Conservation (phyloP, 2,888 invertebrate genomes). For the Monopis laevigella region DNA sequence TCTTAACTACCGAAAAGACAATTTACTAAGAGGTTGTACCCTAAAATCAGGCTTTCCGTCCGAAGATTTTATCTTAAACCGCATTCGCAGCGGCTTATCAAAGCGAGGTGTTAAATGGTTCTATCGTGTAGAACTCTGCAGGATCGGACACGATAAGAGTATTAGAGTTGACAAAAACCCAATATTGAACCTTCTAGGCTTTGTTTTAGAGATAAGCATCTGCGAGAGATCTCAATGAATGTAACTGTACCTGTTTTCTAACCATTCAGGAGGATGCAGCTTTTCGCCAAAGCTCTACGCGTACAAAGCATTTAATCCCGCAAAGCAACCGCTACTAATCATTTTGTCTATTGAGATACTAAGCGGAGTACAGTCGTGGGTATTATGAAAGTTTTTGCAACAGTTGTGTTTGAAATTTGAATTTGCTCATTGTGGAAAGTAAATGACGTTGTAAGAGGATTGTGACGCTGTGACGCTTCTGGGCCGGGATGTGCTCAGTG, state of each 20-base stretch:
- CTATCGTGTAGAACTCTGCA: slow-evolving; percentile 7
- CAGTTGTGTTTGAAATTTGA: slow-evolving; percentile 3
- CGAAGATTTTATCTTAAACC: slow-evolving; percentile 10
- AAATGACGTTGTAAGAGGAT: slow-evolving; percentile 43
- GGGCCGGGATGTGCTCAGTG: slow-evolving; percentile 40
- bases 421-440: slow-evolving; percentile 29
- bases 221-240: slow-evolving; percentile 46
- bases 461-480: slow-evolving; percentile 46
- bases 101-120: slow-evolving; percentile 11
- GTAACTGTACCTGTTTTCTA: slow-evolving; percentile 53
- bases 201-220: slow-evolving; percentile 62
- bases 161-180: slow-evolving; percentile 10
- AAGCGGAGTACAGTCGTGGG: slow-evolving; percentile 1
- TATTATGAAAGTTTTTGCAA: slow-evolving; percentile 4
- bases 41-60: slow-evolving; percentile 8
- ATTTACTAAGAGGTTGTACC: slow-evolving; percentile 1
- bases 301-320: slow-evolving; percentile 5
- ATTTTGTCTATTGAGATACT: slow-evolving; percentile 5
- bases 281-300: slow-evolving; percentile 23
- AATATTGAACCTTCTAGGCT: slow-evolving; percentile 39
- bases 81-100: slow-evolving; percentile 9
- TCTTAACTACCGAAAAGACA: slow-evolving; percentile 8
- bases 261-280: slow-evolving; percentile 34
- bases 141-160: slow-evolving; percentile 11
- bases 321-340: slow-evolving; percentile 8